phyloP scores from a whole-genome alignment of 1,140 invertebrate genomes.

The Helicoverpa zea region DNA sequence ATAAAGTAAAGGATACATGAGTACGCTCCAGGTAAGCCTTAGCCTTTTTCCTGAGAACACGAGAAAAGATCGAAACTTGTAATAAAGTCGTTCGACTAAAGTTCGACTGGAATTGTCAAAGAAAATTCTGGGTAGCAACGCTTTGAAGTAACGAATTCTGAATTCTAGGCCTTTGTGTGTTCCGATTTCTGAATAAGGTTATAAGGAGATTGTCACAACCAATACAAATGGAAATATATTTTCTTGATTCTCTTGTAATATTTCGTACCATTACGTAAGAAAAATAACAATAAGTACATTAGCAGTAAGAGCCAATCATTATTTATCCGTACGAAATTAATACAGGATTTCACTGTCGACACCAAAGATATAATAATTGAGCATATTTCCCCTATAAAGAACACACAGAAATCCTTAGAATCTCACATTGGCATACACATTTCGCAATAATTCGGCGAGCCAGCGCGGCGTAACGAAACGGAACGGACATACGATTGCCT shows the following conservation, averaged over 20 bases:
- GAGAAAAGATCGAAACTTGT: neutral
- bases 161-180: neutral
- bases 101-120: neutral
- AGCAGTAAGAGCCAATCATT: neutral
- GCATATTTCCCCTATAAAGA: too few relatives aligned
- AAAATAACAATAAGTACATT: neutral
- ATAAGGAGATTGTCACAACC: too few relatives aligned
- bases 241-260: too few relatives aligned
- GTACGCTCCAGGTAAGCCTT: neutral
- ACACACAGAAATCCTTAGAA: neutral
- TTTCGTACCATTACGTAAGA: too few relatives aligned
- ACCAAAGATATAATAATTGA: too few relatives aligned
- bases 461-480: constrained; percentile 45
- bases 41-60: neutral
- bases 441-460: constrained; percentile 33
- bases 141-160: neutral
- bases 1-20: constrained; percentile 24
- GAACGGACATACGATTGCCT: constrained; percentile 40
- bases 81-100: neutral
- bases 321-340: too few relatives aligned
- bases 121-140: neutral
- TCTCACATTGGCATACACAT: neutral
- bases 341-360: too few relatives aligned
- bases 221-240: too few relatives aligned
- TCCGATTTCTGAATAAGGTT: too few relatives aligned